A percentile compares a stretch with the other conserved stretches of the same genome.
Conservation (phyloP, 2,113 vertebrate genomes). For the Semicossyphus pulcher region DNA sequence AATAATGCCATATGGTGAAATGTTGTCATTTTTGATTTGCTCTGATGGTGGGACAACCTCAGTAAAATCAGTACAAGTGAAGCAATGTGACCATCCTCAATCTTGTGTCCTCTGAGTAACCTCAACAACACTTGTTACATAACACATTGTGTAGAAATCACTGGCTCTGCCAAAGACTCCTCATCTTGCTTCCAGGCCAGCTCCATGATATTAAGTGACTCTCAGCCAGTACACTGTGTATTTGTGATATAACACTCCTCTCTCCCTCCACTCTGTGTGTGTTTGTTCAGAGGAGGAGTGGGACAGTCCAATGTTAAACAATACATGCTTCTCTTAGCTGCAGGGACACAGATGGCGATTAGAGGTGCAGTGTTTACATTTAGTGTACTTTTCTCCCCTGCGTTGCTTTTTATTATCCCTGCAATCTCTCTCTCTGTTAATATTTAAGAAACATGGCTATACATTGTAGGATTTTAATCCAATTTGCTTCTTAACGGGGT, state of each 20-base stretch:
- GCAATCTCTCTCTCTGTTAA: not conserved
- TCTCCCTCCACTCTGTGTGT: conserved; percentile 9
- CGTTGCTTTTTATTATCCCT: not conserved
- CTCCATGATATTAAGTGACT: conserved; percentile 1
- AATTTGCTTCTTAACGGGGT: not conserved
- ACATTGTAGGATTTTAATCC: not conserved
- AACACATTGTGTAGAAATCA: conserved; percentile 46
- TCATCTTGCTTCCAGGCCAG: conserved; percentile 8
- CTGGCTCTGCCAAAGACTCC: conserved; percentile 32
- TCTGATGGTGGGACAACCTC: not conserved
- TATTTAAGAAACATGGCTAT: too few species aligned
- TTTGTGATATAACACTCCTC: conserved; percentile 32
- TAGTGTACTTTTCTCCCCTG: conserved; percentile 10
- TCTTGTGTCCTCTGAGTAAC: conserved; percentile 15
- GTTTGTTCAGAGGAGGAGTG: conserved; percentile 41
- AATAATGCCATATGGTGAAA: too few species aligned
- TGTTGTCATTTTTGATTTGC: not conserved
- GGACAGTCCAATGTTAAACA: conserved; percentile 32
- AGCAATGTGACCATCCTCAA: not conserved
- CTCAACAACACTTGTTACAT: conserved; percentile 41
- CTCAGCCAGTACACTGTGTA: conserved; percentile 15
- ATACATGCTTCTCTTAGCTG: conserved; percentile 45
- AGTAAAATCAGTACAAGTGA: not conserved
- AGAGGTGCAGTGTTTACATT: conserved; percentile 37
- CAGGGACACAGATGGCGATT: not conserved